Evolutionary conservation across 2,888 invertebrate genomes (phyloP).

Genomic region (Corythucha ciliata): DNA sequence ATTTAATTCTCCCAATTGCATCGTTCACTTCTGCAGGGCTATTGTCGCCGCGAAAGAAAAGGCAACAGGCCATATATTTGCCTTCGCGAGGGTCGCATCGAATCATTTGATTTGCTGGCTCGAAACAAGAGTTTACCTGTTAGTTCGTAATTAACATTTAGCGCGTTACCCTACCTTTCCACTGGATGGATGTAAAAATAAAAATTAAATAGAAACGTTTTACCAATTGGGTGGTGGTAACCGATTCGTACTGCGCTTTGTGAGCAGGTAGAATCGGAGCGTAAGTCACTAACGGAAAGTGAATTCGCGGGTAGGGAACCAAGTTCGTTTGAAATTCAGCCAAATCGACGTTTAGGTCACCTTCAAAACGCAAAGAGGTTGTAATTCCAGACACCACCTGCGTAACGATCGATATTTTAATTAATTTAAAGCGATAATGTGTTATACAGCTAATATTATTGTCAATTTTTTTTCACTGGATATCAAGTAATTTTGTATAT

Average conservation of each 20-base stretch:
- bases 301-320: conserved; percentile 86
- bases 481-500: too few relatives aligned
- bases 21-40: conserved; percentile 82
- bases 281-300: conserved; percentile 69
- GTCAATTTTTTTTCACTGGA: too few relatives aligned
- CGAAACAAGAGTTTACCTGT: conserved; percentile 65
- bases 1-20: conserved; percentile 68
- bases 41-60: conserved; percentile 81
- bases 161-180: too few relatives aligned
- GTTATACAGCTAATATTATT: too few relatives aligned
- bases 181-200: neutral
- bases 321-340: conserved; percentile 60
- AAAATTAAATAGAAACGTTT: conserved; percentile 1
- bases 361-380: conserved; percentile 77
- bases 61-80: conserved; percentile 84
- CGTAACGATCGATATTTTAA: too few relatives aligned
- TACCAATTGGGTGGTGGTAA: conserved; percentile 12
- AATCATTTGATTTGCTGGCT: conserved; percentile 83
- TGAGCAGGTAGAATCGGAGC: conserved; percentile 52
- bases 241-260: conserved; percentile 14
- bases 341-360: conserved; percentile 59
- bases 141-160: too few relatives aligned
- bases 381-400: conserved; percentile 43
- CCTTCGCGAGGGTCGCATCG: conserved; percentile 72
- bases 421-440: too few relatives aligned